Percentiles rank a stretch among this genome's conserved stretches.
Conservation (phyloP, 2,797 vertebrate species). For the Labroides dimidiatus region DNA sequence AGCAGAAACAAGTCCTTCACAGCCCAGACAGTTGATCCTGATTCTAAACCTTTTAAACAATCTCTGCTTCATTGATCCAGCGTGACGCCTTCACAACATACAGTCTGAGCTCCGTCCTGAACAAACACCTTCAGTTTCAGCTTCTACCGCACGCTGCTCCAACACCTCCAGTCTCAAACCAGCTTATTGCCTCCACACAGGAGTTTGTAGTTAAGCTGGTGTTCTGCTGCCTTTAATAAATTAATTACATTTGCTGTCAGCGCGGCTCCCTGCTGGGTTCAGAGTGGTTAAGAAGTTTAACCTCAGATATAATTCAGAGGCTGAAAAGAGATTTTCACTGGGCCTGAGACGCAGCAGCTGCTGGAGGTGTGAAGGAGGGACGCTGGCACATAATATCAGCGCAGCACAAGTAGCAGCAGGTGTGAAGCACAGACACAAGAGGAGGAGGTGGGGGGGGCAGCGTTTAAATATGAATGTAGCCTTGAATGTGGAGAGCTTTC, state of each 20-base stretch:
- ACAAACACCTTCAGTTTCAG: not conserved
- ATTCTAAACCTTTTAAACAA: not conserved
- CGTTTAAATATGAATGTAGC: slow-evolving; percentile 26
- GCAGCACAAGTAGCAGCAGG: slow-evolving; percentile 70
- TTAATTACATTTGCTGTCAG: slow-evolving; percentile 23
- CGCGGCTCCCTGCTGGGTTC: slow-evolving; percentile 13
- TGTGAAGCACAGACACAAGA: slow-evolving; percentile 51
- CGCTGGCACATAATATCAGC: slow-evolving; percentile 41
- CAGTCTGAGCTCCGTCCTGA: not conserved
- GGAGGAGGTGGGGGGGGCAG: not conserved
- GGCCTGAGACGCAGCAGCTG: slow-evolving; percentile 68
- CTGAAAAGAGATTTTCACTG: slow-evolving; percentile 48
- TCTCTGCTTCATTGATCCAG: not conserved
- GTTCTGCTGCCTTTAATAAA: not conserved
- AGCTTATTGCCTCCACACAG: slow-evolving; percentile 3
- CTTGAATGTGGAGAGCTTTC: slow-evolving; percentile 22
- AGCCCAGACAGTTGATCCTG: not conserved
- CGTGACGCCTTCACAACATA: not conserved
- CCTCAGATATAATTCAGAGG: slow-evolving; percentile 44
- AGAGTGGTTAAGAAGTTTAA: slow-evolving; percentile 56
- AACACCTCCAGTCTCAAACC: slow-evolving; percentile 1
- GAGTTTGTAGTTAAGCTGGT: not conserved
- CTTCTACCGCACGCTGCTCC: not conserved
- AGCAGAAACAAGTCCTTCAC: not conserved
- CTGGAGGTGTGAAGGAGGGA: not conserved